Evolutionary conservation across 1,140 invertebrate species (phyloP), one percentile per base, ranked within the genome.

Genomic region (Caerostris darwini): DNA sequence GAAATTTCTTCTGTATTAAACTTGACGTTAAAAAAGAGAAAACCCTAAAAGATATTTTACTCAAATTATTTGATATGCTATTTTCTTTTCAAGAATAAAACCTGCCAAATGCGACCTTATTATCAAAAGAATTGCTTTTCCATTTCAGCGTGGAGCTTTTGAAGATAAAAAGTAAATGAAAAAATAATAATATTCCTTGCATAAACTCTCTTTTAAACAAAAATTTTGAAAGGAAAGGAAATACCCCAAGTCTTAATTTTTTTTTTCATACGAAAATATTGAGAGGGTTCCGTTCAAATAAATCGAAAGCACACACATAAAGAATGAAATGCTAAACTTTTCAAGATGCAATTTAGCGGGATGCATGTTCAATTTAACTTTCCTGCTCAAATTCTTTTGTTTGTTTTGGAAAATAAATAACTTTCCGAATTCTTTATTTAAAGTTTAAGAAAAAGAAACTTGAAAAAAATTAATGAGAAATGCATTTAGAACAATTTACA

Each of bases 331-430:
- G 3, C 57, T 19, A 19, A 53, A 57, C 17, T 57, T 57, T 57
- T 34, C 7, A n/a, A 83, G 8, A 83, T 83, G 7, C 19, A 85
- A 85, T 85, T 34, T 12, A 10, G 50, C 5, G n/a, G 6, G 10
- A 53, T 14, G 19, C 12, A 8, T 19, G 59, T 64, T 83, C 58
- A 88, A 61, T 88, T 64, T 88, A 88, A 34, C 58, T 77, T 90
- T 90, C 53, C 56, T 69, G n/a, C 17, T 14, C 17, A 67, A 12
- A 53, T 56, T 89, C 7, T 89, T 77, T 19, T 61, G n/a, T 64
- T 87, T 87, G 19, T 87, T 64, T 61, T 19, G 5, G 10, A 77
- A 57, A 90, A 90, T 71, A 90, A 90, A 71, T 90, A 56, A 58
- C 88, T 3, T 56, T 19, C 14, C 61, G 71, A 90, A 71, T 90